Conservation (phyloP, 2,113 vertebrate species). For the Dicaeum eximium region DNA sequence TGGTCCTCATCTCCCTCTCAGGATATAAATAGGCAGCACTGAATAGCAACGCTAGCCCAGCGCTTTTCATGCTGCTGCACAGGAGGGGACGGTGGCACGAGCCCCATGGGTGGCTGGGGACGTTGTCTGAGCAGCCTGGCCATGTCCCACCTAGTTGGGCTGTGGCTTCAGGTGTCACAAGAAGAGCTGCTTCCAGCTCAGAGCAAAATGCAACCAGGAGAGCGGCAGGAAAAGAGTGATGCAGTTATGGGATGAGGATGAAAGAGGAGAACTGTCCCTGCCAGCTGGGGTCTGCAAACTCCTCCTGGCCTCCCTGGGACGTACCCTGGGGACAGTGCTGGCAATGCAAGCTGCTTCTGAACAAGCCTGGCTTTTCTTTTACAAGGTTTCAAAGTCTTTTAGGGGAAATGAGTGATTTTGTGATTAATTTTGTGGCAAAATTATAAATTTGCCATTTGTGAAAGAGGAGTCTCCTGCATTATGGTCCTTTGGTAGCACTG, state of each 20-base stretch:
- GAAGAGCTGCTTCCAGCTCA: not conserved
- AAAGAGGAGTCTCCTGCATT: not conserved
- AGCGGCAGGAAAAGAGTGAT: not conserved
- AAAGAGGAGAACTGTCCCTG: fast-evolving
- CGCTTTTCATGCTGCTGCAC: not conserved
- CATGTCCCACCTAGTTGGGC: fast-evolving
- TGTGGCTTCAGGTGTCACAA: fast-evolving
- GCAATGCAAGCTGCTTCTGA: not conserved
- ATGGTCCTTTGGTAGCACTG: not conserved
- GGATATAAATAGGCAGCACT: slow-evolving; percentile 29
- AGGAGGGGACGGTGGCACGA: fast-evolving
- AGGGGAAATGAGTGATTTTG: not conserved
- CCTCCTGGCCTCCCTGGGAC: fast-evolving
- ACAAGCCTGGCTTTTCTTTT: not conserved
- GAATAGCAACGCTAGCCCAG: slow-evolving; percentile 32
- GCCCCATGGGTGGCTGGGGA: fast-evolving
- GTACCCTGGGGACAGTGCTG: fast-evolving
- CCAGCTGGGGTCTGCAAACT: not conserved
- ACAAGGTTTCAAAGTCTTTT: not conserved
- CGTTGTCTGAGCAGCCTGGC: fast-evolving
- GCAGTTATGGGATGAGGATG: not conserved
- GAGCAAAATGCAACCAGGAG: not conserved
- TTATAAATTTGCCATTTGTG: not conserved
- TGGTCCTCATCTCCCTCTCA: slow-evolving; percentile 26
- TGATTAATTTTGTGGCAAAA: not conserved